Conservation (phyloP, 1,140 invertebrate genomes). For the Lineus longissimus region DNA sequence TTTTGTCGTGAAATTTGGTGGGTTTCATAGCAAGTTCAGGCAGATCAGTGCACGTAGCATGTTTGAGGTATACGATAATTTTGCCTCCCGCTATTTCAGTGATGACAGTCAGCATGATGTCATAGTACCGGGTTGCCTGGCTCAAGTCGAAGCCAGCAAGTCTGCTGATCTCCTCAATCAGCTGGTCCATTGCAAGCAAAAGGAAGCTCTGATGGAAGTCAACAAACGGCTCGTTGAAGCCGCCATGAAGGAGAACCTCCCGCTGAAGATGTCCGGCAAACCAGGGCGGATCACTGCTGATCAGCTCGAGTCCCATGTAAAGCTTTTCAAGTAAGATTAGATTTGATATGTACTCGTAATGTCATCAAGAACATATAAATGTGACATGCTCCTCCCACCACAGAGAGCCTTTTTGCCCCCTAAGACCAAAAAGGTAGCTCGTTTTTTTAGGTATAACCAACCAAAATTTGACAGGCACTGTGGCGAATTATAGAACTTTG, state of each 20-base stretch:
- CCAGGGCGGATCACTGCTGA: conserved; percentile 37
- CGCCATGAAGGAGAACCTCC: conserved; percentile 34
- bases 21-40: no score
- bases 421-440: no score
- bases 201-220: conserved; percentile 44
- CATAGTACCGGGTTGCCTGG: background rate
- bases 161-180: background rate
- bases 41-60: no score
- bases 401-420: no score
- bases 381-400: no score
- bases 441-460: no score
- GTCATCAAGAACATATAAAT: no score
- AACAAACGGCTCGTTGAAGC: conserved; percentile 42
- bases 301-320: conserved; percentile 29
- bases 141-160: background rate
- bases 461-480: no score
- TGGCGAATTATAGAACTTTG: no score
- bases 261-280: conserved; percentile 31
- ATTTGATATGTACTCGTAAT: background rate
- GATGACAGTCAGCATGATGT: background rate
- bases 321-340: conserved; percentile 39
- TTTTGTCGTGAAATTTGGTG: no score
- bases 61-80: no score
- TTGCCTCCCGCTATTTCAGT: background rate
- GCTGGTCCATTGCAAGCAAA: background rate